Conservation (phyloP, 2,888 invertebrate genomes). For the Vandiemenella viatica region DNA sequence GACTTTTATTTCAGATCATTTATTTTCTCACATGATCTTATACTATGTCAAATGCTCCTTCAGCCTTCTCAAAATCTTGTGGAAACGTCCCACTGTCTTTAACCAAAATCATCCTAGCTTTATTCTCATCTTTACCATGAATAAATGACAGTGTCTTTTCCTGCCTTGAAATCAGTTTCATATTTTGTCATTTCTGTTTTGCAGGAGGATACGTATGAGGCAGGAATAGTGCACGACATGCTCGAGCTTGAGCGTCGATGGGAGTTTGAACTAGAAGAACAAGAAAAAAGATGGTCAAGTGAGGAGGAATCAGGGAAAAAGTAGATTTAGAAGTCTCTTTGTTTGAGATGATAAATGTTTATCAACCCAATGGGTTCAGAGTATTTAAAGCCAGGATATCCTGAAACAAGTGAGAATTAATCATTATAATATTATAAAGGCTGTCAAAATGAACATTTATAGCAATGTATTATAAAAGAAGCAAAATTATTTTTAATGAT, state of each 20-base stretch:
- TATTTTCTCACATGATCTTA: too few relatives aligned
- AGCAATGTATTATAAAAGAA: neutral
- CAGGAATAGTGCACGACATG: constrained; percentile 51
- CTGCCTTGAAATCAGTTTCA: too few relatives aligned
- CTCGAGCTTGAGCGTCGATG: constrained; percentile 45
- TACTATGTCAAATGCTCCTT: too few relatives aligned
- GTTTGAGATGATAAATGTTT: constrained; percentile 11
- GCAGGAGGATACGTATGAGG: constrained; percentile 44
- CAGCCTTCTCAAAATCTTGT: too few relatives aligned
- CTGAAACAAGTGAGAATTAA: constrained; percentile 15
- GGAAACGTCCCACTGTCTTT: too few relatives aligned
- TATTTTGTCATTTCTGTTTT: constrained; percentile 10
- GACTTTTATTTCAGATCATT: too few relatives aligned
- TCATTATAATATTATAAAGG: neutral
- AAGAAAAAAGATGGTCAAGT: constrained; percentile 44
- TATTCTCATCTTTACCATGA: too few relatives aligned
- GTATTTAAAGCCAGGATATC: constrained; percentile 19
- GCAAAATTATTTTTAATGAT: too few relatives aligned
- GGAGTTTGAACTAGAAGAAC: constrained; percentile 49
- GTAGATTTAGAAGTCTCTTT: constrained; percentile 10
- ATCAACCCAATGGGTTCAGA: constrained; percentile 30
- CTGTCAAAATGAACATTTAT: neutral
- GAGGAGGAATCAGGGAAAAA: constrained; percentile 35
- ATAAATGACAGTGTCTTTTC: too few relatives aligned
- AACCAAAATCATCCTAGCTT: too few relatives aligned